phyloP scores from a whole-genome alignment of 1,140 invertebrate genomes.

The Neelides sp. region DNA sequence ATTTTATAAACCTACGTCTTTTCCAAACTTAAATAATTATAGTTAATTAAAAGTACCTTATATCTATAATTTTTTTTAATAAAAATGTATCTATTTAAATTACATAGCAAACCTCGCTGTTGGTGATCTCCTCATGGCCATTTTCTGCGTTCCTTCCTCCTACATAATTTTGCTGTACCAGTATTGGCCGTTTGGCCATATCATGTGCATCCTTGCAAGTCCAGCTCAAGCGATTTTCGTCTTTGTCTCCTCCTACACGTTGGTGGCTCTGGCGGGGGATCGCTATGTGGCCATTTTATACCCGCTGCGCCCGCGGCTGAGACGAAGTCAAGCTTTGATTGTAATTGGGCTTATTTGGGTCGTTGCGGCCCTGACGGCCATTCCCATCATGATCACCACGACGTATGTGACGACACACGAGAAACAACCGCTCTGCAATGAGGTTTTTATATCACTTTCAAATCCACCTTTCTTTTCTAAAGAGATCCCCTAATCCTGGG shows the following conservation, averaged over 20 bases:
- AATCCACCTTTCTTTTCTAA: too few relatives aligned
- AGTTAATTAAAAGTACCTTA: too few relatives aligned
- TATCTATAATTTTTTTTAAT: too few relatives aligned
- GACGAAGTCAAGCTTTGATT: constrained; percentile 52
- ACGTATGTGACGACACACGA: constrained; percentile 25
- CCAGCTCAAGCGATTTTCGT: constrained; percentile 43
- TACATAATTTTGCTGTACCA: constrained; percentile 60
- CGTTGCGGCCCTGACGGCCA: constrained; percentile 61
- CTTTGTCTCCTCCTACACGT: constrained; percentile 51
- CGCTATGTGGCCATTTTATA: constrained; percentile 77
- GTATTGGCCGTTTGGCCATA: constrained; percentile 69
- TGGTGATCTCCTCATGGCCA: constrained; percentile 68
- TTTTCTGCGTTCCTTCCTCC: constrained; percentile 75
- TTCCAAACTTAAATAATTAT: too few relatives aligned
- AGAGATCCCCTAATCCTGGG: too few relatives aligned
- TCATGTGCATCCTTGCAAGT: constrained; percentile 62
- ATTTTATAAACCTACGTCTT: too few relatives aligned
- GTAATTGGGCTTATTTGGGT: constrained; percentile 64
- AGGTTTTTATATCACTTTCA: constrained; percentile 7
- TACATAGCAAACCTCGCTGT: constrained; percentile 55
- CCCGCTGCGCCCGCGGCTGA: constrained; percentile 64
- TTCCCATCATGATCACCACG: constrained; percentile 61
- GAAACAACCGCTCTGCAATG: constrained; percentile 11
- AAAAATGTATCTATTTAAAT: too few relatives aligned
- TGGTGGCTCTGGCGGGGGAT: constrained; percentile 73